phyloP scores from a whole-genome alignment of 2,113 vertebrate genomes.

The Gymnogyps californianus region DNA sequence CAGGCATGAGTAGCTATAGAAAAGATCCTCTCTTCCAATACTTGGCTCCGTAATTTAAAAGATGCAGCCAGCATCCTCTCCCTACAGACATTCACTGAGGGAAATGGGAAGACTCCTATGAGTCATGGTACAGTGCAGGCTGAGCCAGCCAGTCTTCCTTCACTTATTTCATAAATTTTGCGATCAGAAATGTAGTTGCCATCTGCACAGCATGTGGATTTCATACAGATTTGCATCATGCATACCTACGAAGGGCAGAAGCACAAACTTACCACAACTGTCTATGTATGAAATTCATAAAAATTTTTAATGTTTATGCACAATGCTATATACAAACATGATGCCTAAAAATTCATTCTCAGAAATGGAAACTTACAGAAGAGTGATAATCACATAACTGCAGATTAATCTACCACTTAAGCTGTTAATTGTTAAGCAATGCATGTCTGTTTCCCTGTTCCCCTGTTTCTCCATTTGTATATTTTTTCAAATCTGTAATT shows the following conservation, averaged over 20 bases:
- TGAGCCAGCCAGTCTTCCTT: neutral
- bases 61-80: conserved; percentile 6
- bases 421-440: neutral
- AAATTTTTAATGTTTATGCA: neutral
- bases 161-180: neutral
- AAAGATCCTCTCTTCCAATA: conserved; percentile 17
- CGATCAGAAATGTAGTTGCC: neutral
- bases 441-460: neutral
- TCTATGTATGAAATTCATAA: neutral
- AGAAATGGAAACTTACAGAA: neutral
- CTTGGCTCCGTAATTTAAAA: neutral
- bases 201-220: neutral
- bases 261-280: neutral
- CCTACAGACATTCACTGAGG: neutral
- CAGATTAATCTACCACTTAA: neutral
- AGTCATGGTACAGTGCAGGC: neutral
- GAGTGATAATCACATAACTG: neutral
- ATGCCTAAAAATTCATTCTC: neutral
- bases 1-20: neutral
- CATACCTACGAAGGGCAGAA: neutral
- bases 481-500: neutral
- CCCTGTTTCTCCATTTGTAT: neutral
- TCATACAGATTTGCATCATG: neutral
- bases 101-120: conserved; percentile 1
- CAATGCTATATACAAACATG: neutral